These are phyloP conservation scores for Melanotaenia trifasciata DNA, from an alignment of 2,797 vertebrate genomes.

Conservation along the genomic window DNA sequence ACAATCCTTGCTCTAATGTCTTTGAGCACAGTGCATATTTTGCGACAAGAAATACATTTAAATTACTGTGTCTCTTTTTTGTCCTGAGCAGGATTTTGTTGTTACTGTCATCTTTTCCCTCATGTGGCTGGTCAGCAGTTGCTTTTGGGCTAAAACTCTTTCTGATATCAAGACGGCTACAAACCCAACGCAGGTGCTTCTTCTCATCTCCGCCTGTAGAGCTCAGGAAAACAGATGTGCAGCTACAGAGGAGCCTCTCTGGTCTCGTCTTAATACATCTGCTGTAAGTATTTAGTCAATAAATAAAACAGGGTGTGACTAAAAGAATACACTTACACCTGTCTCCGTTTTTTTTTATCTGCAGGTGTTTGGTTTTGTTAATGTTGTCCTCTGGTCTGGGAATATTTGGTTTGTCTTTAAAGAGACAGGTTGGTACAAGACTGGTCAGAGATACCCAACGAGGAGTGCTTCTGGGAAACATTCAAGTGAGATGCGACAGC, in stretches of 20 bases:
- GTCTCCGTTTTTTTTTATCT: constrained; percentile 24
- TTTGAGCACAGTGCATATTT: neutral
- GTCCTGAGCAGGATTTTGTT: constrained; percentile 89
- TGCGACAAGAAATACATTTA: neutral
- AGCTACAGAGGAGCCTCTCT: constrained; percentile 87
- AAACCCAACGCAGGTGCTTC: constrained; percentile 89
- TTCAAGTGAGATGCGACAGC: constrained; percentile 87
- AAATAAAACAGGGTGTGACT: neutral
- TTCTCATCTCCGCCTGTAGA: constrained; percentile 95
- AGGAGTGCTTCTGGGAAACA: constrained; percentile 91
- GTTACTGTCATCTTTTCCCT: constrained; percentile 94
- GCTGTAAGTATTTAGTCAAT: constrained; percentile 84
- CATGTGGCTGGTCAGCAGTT: constrained; percentile 94
- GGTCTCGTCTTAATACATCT: constrained; percentile 95
- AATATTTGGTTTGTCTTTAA: constrained; percentile 99
- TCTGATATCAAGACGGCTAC: constrained; percentile 93
- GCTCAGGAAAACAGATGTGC: constrained; percentile 90
- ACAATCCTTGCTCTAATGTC: neutral
- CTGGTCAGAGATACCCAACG: constrained; percentile 87
- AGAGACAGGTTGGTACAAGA: constrained; percentile 97
- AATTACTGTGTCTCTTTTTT: constrained; percentile 6
- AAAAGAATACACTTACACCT: constrained; percentile 1
- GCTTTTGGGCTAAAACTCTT: constrained; percentile 94
- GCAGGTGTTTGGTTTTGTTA: constrained; percentile 96
- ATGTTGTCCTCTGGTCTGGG: constrained; percentile 95